A percentile compares a stretch with the other conserved stretches of the same genome.
Conservation (phyloP, 2,888 invertebrate species). For the Lochmaea capreae region DNA sequence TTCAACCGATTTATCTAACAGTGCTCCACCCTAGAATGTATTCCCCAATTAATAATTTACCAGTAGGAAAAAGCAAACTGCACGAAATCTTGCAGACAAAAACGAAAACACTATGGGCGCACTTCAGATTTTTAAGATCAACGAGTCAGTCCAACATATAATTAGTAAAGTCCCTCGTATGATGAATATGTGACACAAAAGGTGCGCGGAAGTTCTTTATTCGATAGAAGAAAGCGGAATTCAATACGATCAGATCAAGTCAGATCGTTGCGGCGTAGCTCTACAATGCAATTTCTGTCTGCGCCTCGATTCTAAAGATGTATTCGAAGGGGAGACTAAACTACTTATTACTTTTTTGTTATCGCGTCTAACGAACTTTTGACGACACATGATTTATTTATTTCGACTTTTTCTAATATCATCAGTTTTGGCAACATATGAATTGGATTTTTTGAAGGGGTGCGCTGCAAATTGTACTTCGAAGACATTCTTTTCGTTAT, state of each 20-base stretch:
- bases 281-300: constrained; percentile 51
- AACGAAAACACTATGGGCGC: constrained; percentile 55
- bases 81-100: constrained; percentile 56
- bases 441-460: constrained; percentile 2
- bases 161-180: constrained; percentile 62
- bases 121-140: constrained; percentile 59
- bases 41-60: constrained; percentile 4
- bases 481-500: neutral
- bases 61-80: constrained; percentile 47
- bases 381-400: constrained; percentile 27
- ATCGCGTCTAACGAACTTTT: constrained; percentile 56
- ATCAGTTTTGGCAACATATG: constrained; percentile 14
- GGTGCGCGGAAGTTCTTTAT: constrained; percentile 66
- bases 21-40: constrained; percentile 13
- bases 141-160: constrained; percentile 60
- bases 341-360: constrained; percentile 55
- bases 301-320: constrained; percentile 46
- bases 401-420: constrained; percentile 16
- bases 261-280: constrained; percentile 59
- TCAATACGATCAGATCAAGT: constrained; percentile 64
- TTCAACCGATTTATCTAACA: constrained; percentile 15
- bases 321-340: constrained; percentile 54
- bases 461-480: neutral
- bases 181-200: constrained; percentile 61
- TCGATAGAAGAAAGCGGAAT: constrained; percentile 60